Conservation (phyloP, 2,888 invertebrate species). For the Leptopilina myrica region DNA sequence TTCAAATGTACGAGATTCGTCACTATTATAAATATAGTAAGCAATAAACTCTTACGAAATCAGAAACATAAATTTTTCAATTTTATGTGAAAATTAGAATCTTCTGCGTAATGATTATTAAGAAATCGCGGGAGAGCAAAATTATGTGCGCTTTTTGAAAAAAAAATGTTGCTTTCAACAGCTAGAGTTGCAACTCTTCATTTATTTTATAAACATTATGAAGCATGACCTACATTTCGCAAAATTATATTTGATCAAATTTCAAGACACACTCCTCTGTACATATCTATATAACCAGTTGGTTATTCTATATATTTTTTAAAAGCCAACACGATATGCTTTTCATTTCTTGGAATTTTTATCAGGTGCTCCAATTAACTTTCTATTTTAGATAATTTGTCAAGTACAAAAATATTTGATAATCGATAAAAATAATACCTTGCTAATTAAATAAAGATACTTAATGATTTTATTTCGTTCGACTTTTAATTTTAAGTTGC, state of each 20-base stretch:
- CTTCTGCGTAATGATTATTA: conserved; percentile 14
- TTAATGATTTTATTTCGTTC: too few relatives aligned
- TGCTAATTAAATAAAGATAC: too few relatives aligned
- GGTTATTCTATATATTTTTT: background rate
- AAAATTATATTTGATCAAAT: conserved; percentile 1
- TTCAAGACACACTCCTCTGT: background rate
- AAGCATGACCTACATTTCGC: conserved; percentile 19
- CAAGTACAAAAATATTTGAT: background rate
- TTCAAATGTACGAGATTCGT: too few relatives aligned
- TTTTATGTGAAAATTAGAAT: conserved; percentile 19
- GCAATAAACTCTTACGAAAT: background rate
- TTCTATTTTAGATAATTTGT: background rate
- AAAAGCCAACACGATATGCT: conserved; percentile 1
- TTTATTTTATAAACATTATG: conserved; percentile 28
- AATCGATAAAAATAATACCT: too few relatives aligned
- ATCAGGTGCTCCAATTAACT: background rate
- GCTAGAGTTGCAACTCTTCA: conserved; percentile 10
- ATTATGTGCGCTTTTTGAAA: background rate
- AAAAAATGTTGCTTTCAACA: conserved; percentile 33
- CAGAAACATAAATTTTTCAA: background rate
- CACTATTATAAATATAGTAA: background rate
- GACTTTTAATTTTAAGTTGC: too few relatives aligned
- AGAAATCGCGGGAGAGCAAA: conserved; percentile 5
- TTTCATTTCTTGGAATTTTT: background rate
- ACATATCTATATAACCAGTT: background rate